Conservation (phyloP, 2,113 vertebrate genomes). For the Elanus axillaris region DNA sequence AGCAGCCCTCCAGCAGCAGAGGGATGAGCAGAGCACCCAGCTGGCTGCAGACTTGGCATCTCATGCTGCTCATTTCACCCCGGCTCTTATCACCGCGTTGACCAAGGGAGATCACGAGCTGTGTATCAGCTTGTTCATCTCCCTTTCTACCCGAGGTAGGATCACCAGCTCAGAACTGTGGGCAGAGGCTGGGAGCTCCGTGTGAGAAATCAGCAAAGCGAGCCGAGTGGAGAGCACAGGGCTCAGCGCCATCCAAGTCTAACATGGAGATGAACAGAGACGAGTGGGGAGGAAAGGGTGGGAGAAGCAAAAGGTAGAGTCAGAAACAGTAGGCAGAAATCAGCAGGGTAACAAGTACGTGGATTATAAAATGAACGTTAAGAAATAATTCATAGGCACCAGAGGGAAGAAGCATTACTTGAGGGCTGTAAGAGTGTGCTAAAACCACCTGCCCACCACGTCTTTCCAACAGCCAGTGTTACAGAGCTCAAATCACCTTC, state of each 20-base stretch:
- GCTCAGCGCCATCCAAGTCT: background rate
- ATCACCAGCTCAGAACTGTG: background rate
- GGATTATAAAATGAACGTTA: background rate
- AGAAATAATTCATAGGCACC: background rate
- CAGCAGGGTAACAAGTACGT: background rate
- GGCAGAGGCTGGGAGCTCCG: background rate
- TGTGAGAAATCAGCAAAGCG: no score
- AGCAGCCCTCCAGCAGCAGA: background rate
- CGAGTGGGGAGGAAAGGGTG: background rate
- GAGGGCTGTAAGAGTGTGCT: background rate
- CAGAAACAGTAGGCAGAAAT: background rate
- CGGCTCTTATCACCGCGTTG: rapidly evolving
- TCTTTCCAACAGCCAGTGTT: background rate
- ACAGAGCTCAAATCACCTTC: background rate
- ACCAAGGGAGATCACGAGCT: background rate
- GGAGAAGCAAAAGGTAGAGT: background rate
- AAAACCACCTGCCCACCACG: background rate
- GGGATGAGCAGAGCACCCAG: background rate
- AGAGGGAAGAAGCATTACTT: background rate
- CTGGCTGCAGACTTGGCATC: background rate
- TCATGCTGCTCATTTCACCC: no score
- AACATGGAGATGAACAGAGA: no score
- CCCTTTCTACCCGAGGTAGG: background rate
- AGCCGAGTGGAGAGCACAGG: background rate
- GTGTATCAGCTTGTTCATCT: background rate